These are phyloP conservation scores for Catharus fuscescens DNA, from an alignment of 2,113 vertebrate genomes.

Conservation along the genomic window DNA sequence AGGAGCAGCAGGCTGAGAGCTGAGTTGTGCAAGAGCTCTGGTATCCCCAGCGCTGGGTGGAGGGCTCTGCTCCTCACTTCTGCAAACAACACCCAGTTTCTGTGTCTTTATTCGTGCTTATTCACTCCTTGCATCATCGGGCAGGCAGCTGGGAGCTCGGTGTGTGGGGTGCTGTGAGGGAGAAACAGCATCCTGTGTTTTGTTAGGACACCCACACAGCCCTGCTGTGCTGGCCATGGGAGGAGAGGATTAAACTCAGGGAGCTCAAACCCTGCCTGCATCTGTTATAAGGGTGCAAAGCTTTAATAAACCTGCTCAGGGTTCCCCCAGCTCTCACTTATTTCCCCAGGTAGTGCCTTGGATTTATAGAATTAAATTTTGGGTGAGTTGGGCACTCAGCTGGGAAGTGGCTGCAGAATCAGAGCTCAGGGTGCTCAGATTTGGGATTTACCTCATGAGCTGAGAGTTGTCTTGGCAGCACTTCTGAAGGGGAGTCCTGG, in stretches of 20 bases:
- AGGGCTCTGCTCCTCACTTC: slow-evolving; percentile 25
- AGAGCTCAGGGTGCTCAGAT: neutral
- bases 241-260: neutral
- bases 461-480: rapidly evolving
- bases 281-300: neutral
- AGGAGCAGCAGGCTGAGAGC: neutral
- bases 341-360: neutral
- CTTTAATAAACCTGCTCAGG: neutral
- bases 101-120: slow-evolving; percentile 49
- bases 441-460: rapidly evolving
- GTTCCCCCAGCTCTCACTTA: neutral
- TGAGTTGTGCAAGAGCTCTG: slow-evolving; percentile 41
- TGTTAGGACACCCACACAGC: neutral
- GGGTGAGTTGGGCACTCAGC: neutral
- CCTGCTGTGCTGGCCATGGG: neutral
- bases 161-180: neutral
- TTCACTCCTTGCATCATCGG: slow-evolving; percentile 43
- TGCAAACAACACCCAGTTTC: slow-evolving; percentile 56
- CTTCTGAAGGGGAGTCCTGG: neutral
- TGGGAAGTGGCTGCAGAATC: neutral
- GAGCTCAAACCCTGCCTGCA: neutral
- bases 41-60: slow-evolving; percentile 5
- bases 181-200: neutral
- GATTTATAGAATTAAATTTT: neutral
- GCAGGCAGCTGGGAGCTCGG: neutral